These are phyloP conservation scores for Coluber constrictor DNA, from an alignment of 2,797 vertebrate genomes.

Conservation along the genomic window DNA sequence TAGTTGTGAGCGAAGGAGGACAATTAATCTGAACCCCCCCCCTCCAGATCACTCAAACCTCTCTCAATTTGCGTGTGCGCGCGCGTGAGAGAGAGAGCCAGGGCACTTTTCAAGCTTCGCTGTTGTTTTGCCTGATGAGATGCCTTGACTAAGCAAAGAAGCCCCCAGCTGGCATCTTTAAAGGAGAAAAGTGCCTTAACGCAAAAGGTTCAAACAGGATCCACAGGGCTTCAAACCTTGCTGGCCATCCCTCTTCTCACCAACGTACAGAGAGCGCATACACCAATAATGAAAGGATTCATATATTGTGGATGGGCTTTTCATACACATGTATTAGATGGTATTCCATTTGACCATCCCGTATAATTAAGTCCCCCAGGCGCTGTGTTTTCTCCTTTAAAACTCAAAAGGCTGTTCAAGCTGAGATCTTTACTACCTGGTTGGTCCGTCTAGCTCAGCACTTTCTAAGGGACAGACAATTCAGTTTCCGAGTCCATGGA, in stretches of 20 bases:
- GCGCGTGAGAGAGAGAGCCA: background rate
- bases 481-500: background rate
- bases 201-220: background rate
- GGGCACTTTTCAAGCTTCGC: background rate
- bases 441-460: background rate
- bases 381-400: background rate
- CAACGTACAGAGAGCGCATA: rapidly evolving
- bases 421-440: background rate
- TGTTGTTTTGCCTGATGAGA: background rate
- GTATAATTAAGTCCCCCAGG: no score
- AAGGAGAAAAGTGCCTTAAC: background rate
- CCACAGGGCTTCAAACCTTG: background rate
- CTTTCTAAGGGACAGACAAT: background rate
- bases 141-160: background rate
- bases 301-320: background rate
- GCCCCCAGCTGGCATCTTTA: background rate
- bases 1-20: slow-evolving; percentile 49
- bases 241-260: background rate
- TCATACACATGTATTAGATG: background rate
- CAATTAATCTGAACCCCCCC: slow-evolving; percentile 65
- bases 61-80: background rate
- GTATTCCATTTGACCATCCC: background rate
- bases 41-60: slow-evolving; percentile 11
- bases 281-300: background rate
- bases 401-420: background rate